Percentiles rank a stretch among this genome's conserved stretches.
Conservation (phyloP, 2,797 vertebrate genomes). For the Phaenicophaeus curvirostris region DNA sequence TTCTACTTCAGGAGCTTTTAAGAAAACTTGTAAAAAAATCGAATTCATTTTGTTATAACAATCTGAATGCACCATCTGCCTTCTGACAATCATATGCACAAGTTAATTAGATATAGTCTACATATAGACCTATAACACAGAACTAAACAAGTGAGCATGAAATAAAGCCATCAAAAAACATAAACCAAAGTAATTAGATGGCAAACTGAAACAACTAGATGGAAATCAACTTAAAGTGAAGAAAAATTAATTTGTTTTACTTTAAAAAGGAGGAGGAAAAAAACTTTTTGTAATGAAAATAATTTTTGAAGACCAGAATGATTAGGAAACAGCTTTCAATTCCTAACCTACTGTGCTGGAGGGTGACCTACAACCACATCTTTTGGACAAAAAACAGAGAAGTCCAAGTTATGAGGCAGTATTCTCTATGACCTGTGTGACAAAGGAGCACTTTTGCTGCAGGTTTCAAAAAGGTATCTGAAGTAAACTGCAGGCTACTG, state of each 20-base stretch:
- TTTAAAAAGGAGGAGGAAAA: background rate
- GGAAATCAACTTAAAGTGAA: background rate
- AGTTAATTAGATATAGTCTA: background rate
- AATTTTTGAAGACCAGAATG: background rate
- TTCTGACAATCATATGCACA: background rate
- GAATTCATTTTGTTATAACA: background rate
- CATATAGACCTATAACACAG: rapidly evolving
- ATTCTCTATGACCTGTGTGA: background rate
- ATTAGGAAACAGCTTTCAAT: background rate
- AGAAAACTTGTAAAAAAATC: background rate
- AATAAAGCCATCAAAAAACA: background rate
- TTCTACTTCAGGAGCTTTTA: background rate
- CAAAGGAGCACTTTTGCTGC: background rate
- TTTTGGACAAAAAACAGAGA: background rate
- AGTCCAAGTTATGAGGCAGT: background rate
- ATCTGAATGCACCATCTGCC: background rate
- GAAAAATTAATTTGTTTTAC: background rate
- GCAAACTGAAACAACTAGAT: background rate
- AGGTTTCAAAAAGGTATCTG: background rate
- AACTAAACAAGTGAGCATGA: background rate
- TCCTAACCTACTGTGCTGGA: background rate
- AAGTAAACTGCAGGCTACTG: background rate
- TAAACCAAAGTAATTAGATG: rapidly evolving
- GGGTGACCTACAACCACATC: background rate
- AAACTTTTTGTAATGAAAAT: background rate